Evolutionary conservation across 2,888 invertebrate genomes (phyloP).

Genomic region (Liopterus haemorrhoidalis): DNA sequence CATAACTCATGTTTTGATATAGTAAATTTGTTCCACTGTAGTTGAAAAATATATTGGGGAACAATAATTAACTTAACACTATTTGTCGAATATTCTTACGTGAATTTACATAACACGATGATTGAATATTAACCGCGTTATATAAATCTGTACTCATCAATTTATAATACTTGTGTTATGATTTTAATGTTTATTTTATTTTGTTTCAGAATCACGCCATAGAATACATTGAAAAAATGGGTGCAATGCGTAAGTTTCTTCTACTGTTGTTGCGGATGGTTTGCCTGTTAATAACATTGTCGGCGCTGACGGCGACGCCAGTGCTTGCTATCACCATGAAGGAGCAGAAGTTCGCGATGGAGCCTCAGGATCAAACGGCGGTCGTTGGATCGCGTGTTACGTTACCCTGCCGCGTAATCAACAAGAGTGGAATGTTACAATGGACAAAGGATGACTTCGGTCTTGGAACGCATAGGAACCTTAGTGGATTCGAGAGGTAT

Average conservation of each 20-base stretch:
- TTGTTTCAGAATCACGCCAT: no score
- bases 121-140: no score
- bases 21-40: no score
- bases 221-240: constrained; percentile 30
- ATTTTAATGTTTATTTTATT: no score
- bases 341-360: constrained; percentile 84
- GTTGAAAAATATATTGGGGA: no score
- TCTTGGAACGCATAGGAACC: constrained; percentile 80
- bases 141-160: no score
- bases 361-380: constrained; percentile 87
- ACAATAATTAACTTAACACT: no score
- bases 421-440: constrained; percentile 83
- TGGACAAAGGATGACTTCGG: constrained; percentile 98
- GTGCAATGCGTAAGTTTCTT: constrained; percentile 39
- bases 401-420: constrained; percentile 82
- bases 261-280: constrained; percentile 41
- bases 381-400: constrained; percentile 84
- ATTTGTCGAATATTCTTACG: no score
- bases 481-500: constrained; percentile 89
- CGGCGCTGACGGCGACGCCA: constrained; percentile 19
- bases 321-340: constrained; percentile 43
- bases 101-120: no score
- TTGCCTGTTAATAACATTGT: neutral
- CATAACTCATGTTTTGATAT: no score
- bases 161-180: no score